Percentiles rank a stretch among this genome's conserved stretches.
These are phyloP conservation scores for Hoplostethus mediterraneus DNA, from an alignment of 2,797 vertebrate species.

Conservation along the genomic window DNA sequence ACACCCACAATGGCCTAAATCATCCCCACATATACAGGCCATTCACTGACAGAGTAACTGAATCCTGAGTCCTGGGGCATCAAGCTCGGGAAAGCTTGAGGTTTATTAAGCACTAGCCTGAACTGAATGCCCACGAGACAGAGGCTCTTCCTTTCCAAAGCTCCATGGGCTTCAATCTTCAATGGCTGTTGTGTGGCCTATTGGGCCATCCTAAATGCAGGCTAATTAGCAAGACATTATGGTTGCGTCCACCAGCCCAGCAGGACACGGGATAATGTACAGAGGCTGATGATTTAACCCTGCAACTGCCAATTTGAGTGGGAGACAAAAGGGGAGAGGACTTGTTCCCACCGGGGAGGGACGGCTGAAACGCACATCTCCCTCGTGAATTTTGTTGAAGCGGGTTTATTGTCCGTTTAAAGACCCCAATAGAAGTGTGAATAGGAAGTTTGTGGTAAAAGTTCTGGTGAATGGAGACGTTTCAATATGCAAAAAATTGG, in stretches of 20 bases:
- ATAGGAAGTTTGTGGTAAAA: not conserved
- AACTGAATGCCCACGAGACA: constrained; percentile 71
- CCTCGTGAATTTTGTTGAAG: constrained; percentile 26
- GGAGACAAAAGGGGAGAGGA: constrained; percentile 63
- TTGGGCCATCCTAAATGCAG: constrained; percentile 72
- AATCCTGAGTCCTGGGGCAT: constrained; percentile 56
- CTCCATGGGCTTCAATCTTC: constrained; percentile 65
- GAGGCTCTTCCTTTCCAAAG: constrained; percentile 70
- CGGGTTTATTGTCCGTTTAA: constrained; percentile 7
- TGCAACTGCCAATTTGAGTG: constrained; percentile 48
- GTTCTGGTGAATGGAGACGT: not conserved
- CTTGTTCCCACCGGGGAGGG: constrained; percentile 58
- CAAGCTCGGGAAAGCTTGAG: constrained; percentile 31
- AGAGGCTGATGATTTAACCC: constrained; percentile 80
- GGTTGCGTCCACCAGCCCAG: constrained; percentile 70
- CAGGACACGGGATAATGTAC: constrained; percentile 75
- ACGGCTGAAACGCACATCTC: constrained; percentile 29
- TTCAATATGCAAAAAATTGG: constrained; percentile 36
- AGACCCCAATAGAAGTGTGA: not conserved
- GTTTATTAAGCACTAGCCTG: constrained; percentile 62
- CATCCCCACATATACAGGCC: constrained; percentile 55
- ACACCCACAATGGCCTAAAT: constrained; percentile 68
- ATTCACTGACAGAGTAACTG: constrained; percentile 67
- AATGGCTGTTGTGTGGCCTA: constrained; percentile 69
- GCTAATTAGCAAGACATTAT: constrained; percentile 84